A percentile compares a stretch with the other conserved stretches of the same genome.
These are phyloP conservation scores for Dermatophagoides farinae DNA, from an alignment of 1,140 invertebrate species.

Conservation along the genomic window DNA sequence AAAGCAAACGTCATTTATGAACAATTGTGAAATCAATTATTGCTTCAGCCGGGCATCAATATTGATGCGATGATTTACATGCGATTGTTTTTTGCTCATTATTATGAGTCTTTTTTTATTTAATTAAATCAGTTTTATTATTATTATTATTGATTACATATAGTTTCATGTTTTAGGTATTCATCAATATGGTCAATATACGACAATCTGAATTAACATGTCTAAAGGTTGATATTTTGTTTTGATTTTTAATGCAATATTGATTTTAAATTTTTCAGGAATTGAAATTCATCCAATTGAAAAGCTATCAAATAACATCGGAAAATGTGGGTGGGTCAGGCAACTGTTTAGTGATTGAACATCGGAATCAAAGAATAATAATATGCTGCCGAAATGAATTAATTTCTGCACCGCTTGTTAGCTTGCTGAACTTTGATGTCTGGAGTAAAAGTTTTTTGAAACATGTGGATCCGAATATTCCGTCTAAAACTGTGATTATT, in stretches of 20 bases:
- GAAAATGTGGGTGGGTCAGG: neutral
- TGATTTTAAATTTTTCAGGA: neutral
- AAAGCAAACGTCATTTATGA: too few relatives aligned
- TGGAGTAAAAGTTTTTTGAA: neutral
- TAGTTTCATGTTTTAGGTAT: too few relatives aligned
- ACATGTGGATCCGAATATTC: neutral
- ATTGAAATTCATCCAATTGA: neutral
- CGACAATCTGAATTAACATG: too few relatives aligned
- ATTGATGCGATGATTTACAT: neutral
- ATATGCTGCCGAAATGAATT: neutral
- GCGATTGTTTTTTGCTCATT: neutral
- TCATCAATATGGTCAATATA: too few relatives aligned
- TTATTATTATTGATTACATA: too few relatives aligned
- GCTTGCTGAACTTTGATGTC: neutral
- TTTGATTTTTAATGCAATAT: neutral
- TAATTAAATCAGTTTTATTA: too few relatives aligned
- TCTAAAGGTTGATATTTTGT: neutral
- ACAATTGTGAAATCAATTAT: neutral
- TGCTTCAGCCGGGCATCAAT: neutral
- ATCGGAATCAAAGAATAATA: neutral
- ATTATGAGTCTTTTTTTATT: neutral
- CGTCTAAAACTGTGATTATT: neutral
- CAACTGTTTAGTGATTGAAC: neutral
- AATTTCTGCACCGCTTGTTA: neutral
- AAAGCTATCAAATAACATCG: neutral